These are phyloP conservation scores for Chrysochloris asiatica DNA, from an alignment of 2,113 vertebrate genomes.

Conservation along the genomic window DNA sequence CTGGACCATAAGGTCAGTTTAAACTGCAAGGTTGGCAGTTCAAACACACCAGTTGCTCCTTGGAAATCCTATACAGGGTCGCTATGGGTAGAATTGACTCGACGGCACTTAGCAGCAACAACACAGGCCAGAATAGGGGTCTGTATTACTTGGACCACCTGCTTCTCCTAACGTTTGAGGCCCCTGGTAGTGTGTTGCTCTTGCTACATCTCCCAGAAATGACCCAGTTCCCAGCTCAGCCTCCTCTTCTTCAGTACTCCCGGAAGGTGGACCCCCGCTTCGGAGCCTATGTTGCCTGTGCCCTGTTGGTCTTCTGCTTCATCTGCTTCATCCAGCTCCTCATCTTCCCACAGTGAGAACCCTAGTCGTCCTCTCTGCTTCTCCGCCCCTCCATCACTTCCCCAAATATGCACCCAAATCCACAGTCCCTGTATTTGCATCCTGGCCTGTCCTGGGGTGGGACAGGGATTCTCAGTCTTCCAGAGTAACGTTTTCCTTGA, in stretches of 20 bases:
- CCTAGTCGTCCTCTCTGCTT: background rate
- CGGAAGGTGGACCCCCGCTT: slow-evolving; percentile 96
- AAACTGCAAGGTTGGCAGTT: no score
- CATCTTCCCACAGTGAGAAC: slow-evolving; percentile 93
- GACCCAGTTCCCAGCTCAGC: background rate
- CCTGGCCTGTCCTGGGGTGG: background rate
- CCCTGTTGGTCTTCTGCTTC: slow-evolving; percentile 95
- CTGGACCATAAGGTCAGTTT: no score
- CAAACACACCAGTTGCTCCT: no score
- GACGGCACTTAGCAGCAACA: no score
- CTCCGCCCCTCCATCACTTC: background rate
- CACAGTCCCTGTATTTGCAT: accelerated
- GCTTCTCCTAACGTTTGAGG: background rate
- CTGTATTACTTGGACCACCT: background rate
- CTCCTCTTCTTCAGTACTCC: slow-evolving; percentile 88
- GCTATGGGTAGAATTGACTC: no score
- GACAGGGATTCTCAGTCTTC: background rate
- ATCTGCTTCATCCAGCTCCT: slow-evolving; percentile 96
- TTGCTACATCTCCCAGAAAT: background rate
- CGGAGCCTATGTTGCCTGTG: slow-evolving; percentile 94
- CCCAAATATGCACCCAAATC: background rate
- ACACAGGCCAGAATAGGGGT: background rate
- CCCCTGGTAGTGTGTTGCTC: background rate
- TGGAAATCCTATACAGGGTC: no score
- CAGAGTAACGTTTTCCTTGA: background rate